Base-by-base conservation (phyloP, 2,888 invertebrate genomes). In the Lasioglossum pauxillum region DNA sequence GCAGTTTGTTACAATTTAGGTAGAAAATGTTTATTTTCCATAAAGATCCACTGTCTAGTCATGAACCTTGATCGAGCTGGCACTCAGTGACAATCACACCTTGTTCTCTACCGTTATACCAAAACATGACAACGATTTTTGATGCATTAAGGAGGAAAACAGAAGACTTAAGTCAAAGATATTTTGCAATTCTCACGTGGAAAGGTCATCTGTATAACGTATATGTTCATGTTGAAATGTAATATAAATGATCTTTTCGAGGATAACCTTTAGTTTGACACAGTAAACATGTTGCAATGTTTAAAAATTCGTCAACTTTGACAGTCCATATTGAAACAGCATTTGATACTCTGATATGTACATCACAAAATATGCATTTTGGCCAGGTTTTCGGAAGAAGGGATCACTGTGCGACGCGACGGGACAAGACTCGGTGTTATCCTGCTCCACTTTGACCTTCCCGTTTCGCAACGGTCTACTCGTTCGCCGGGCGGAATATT, bases 351-450 rank as follows among this genome's bases (percentile, higher is more conserved):
- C 4, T 27, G 60, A 1, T 7, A 5, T 46, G 46, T 0, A 23
- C 0, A 53, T 53, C 23, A 23, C 2, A 23, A 53, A 53, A 53
- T 53, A 53, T 23, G 49, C 49, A 49, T n/a, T 57, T 57, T 12
- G 57, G n/a, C n/a, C n/a, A 57, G 57, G 10, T 31, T 31, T 64
- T 19, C 64, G 27, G 31, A 19, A 16, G 12, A 64, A 64, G 31
- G 31, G 31, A 8, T 19, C 19, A 31, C 19, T 14, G 5, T 7
- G 64, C 64, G 64, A 31, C 7, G 31, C n/a, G 8, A n/a, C 80
- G 77, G 49, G 87, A 82, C 77, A 75, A 41, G 80, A 87, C 78
- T 69, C 71, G 60, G 49, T 41, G 67, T 80, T 88, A 72, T 88
- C 72, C 84, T 78, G 79, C 57, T 57, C 41, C 60, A 53, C 49